Evolutionary conservation across 1,140 invertebrate genomes (phyloP).

Genomic region (Solenopsis invicta): DNA sequence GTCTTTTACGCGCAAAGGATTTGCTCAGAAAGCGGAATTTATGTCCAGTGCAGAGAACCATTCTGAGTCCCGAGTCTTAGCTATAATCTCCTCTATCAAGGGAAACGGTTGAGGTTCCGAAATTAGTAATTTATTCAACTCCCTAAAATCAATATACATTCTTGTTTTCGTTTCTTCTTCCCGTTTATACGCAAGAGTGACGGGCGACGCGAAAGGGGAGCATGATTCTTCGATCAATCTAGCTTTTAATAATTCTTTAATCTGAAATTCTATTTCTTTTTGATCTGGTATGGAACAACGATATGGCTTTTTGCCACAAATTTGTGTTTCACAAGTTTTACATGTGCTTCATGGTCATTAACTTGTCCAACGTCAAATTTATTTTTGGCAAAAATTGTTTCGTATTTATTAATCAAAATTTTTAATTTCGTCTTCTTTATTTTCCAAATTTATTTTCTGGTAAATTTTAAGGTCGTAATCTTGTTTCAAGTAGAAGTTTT

Average conservation of each 20-base stretch:
- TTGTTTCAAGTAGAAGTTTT: not conserved
- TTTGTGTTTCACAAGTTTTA: conserved; percentile 65
- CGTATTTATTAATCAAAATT: not conserved
- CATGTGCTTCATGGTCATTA: conserved; percentile 53
- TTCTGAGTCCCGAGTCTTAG: conserved; percentile 58
- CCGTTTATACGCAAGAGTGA: conserved; percentile 64
- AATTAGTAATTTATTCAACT: conserved; percentile 73
- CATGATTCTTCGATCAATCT: conserved; percentile 73
- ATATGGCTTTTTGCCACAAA: conserved; percentile 68
- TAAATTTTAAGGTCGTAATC: not conserved
- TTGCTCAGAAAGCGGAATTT: conserved; percentile 75
- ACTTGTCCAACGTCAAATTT: conserved; percentile 57
- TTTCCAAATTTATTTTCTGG: not conserved
- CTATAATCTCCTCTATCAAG: conserved; percentile 71
- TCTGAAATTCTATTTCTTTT: conserved; percentile 72
- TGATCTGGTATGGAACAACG: conserved; percentile 62
- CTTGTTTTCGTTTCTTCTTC: not conserved
- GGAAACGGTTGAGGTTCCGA: conserved; percentile 76
- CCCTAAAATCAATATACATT: not conserved
- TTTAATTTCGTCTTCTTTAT: not conserved
- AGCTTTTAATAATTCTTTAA: not conserved
- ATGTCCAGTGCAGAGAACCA: conserved; percentile 72
- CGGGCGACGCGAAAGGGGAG: conserved; percentile 59
- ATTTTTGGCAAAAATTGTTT: not conserved
- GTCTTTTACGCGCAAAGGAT: conserved; percentile 40